Percentiles rank a stretch among this genome's conserved stretches.
phyloP scores from a whole-genome alignment of 2,888 invertebrate species.

The Meloe dianella region DNA sequence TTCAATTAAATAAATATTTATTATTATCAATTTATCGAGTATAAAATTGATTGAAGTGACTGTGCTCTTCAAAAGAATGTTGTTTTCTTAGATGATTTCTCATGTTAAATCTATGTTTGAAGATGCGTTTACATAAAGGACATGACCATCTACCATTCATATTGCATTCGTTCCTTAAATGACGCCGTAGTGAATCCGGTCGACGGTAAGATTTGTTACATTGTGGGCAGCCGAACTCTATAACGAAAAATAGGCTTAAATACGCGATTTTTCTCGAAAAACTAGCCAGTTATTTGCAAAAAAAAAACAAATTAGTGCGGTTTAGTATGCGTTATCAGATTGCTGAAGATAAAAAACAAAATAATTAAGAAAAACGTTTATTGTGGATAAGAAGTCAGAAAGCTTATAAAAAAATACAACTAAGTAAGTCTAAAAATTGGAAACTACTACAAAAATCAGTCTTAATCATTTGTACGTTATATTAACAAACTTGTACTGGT shows the following conservation, averaged over 20 bases:
- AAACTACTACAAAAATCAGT: not conserved
- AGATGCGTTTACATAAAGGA: slow-evolving; percentile 55
- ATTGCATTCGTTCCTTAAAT: slow-evolving; percentile 60
- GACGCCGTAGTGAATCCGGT: slow-evolving; percentile 57
- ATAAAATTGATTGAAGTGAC: slow-evolving; percentile 6
- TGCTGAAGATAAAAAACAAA: not conserved
- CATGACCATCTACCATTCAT: slow-evolving; percentile 57
- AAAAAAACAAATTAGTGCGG: not conserved
- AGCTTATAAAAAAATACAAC: not conserved
- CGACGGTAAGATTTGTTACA: slow-evolving; percentile 58
- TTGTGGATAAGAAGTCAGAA: not conserved
- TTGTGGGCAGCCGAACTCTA: slow-evolving; percentile 44
- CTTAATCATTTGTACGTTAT: slow-evolving; percentile 2
- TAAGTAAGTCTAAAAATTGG: not conserved
- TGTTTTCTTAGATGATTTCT: slow-evolving; percentile 47
- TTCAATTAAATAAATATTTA: slow-evolving; percentile 3
- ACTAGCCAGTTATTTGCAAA: not conserved
- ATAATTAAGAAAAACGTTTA: not conserved
- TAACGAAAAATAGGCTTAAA: slow-evolving; percentile 15
- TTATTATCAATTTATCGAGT: not conserved
- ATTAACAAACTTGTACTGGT: not conserved
- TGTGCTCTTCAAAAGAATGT: slow-evolving; percentile 16
- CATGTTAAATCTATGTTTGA: slow-evolving; percentile 59
- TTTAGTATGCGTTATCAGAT: not conserved
- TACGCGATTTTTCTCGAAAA: not conserved